Base-by-base conservation (phyloP, 2,113 vertebrate species). In the Amphiprion ocellaris region DNA sequence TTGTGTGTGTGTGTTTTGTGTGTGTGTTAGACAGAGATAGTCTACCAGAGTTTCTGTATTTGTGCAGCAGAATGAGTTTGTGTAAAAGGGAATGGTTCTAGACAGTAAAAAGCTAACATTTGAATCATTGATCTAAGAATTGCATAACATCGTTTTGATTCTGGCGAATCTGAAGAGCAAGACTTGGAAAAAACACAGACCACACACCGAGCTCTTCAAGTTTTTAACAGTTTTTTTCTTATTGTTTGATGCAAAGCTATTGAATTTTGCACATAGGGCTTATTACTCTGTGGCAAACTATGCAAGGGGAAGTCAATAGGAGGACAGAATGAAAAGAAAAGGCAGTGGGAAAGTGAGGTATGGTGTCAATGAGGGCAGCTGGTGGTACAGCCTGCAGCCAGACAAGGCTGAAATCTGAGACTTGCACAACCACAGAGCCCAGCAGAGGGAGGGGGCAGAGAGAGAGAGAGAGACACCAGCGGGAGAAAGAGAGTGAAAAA, bases 331-430 rank as follows among this genome's bases (percentile, higher is more conserved):
- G 50, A 59, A 37, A 61, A 78, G 50, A 65, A 61, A 71, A 82
- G 41, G 50, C 68, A 65, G 56, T 28, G 58, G 75, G 77, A 74
- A 77, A 86, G 81, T 75, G 72, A 87, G 69, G 76, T 71, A 64
- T 85, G 63, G 77, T 83, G 88, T 91, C 88, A 74, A 58, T 6
- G 76, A 82, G 89, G 89, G 84, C 89, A 93, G 87, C 90, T 89
- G 84, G 64, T 87, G 77, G 77, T 90, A 52, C 71, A 82, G 89
- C 86, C 74, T 81, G 77, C 87, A 89, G 89, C 89, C 77, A 85
- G 81, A 85, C 83, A 1, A 76, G 79, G 62, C 73, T 92, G 93
- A 92, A 93, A 94, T 90, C 77, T 92, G 94, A 94, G 85, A 89
- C 87, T 64, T 55, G 46, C 87, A 71, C 69, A 81, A 64, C 81